phyloP scores from a whole-genome alignment of 1,140 invertebrate genomes.

The Drosophila bocki region DNA sequence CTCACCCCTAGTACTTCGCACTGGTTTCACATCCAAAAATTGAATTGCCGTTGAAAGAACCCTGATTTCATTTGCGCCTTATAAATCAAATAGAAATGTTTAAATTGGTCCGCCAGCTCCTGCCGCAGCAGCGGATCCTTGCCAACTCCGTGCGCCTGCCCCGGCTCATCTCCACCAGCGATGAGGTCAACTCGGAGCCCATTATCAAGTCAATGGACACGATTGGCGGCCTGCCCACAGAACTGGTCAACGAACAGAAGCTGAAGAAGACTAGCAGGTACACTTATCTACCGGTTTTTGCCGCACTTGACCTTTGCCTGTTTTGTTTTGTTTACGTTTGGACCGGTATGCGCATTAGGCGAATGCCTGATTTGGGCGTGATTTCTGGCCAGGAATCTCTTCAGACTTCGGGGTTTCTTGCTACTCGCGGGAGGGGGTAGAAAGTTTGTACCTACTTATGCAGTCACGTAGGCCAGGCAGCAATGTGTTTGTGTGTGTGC shows the following conservation, averaged over 20 bases:
- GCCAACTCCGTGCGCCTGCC: constrained; percentile 23
- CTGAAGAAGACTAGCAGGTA: constrained; percentile 75
- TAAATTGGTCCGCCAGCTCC: constrained; percentile 51
- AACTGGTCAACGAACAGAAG: constrained; percentile 76
- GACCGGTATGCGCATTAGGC: constrained; percentile 15
- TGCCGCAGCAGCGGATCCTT: constrained; percentile 59
- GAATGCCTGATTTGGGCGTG: constrained; percentile 29
- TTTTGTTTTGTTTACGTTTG: constrained; percentile 63
- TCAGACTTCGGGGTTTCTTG: not conserved
- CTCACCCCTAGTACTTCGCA: constrained; percentile 1
- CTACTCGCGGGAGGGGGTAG: constrained; percentile 5
- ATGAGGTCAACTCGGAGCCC: constrained; percentile 56
- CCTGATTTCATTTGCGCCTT: not conserved
- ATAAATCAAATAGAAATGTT: constrained; percentile 53
- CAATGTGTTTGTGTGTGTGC: not conserved
- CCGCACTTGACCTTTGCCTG: constrained; percentile 29
- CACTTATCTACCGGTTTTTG: constrained; percentile 51
- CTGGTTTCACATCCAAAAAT: constrained; percentile 18
- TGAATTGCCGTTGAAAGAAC: not conserved
- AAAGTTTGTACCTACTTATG: constrained; percentile 44
- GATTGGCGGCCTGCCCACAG: constrained; percentile 69
- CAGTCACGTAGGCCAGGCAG: constrained; percentile 51
- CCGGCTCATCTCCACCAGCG: constrained; percentile 67
- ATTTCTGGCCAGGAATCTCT: constrained; percentile 1
- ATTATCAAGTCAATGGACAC: constrained; percentile 62